Conservation (phyloP, 2,113 vertebrate genomes). For the Onychostruthus taczanowskii region DNA sequence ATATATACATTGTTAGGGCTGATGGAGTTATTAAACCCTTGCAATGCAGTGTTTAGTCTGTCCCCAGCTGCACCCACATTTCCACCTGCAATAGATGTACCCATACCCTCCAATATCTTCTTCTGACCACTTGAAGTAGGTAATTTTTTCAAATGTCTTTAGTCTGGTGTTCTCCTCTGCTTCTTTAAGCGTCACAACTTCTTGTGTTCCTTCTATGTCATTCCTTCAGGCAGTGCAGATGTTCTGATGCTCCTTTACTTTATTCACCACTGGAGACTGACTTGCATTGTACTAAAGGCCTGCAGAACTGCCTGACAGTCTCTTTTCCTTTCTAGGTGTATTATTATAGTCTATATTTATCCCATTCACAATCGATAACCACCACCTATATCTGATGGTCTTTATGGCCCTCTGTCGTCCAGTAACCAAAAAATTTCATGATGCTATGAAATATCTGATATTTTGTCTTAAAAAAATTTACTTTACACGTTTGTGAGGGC, state of each 20-base stretch:
- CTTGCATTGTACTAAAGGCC: background rate
- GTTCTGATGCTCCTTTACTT: background rate
- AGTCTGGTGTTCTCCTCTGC: background rate
- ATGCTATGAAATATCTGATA: background rate
- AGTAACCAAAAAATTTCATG: background rate
- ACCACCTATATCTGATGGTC: background rate
- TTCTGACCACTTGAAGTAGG: background rate
- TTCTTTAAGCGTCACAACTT: background rate
- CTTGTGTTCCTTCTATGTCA: fast-evolving
- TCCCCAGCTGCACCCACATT: background rate
- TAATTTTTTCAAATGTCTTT: background rate
- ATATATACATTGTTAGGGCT: background rate
- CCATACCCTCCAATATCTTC: background rate
- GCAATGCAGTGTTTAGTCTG: background rate
- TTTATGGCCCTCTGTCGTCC: background rate
- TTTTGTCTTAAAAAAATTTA: background rate
- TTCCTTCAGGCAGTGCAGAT: background rate
- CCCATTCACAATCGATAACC: background rate
- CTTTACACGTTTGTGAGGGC: background rate
- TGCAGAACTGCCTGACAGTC: background rate
- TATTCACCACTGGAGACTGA: background rate
- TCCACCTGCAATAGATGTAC: background rate
- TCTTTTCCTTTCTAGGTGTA: background rate
- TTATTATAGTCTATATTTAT: background rate
- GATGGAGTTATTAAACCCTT: background rate